Percentiles rank a stretch among this genome's conserved stretches.
Conservation (phyloP, 2,797 vertebrate species). For the Anguilla pacifica region DNA sequence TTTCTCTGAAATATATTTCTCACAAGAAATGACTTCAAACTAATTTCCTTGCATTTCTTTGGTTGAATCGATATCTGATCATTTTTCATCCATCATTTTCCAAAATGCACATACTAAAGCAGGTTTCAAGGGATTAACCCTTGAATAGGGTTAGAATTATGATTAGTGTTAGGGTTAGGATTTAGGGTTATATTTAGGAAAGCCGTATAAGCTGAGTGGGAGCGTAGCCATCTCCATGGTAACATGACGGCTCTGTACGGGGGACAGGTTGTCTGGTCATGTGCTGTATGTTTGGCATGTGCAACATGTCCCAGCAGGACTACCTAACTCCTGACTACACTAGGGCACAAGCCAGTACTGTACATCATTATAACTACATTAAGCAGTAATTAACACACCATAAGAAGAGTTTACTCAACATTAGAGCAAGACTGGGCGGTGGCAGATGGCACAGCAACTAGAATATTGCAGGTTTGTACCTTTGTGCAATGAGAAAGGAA, state of each 20-base stretch:
- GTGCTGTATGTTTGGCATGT: conserved; percentile 19
- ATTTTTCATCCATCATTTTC: too few species aligned
- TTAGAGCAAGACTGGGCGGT: background rate
- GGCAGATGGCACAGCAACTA: background rate
- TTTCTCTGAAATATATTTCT: background rate
- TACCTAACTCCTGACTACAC: background rate
- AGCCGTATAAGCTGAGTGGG: background rate
- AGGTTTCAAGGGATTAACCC: too few species aligned
- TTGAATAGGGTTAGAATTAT: too few species aligned
- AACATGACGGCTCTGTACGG: background rate
- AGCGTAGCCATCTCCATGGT: background rate
- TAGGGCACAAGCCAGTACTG: background rate
- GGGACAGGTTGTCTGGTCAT: background rate
- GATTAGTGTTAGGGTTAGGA: too few species aligned
- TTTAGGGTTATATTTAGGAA: too few species aligned
- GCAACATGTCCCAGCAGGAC: conserved; percentile 11
- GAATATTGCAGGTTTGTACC: background rate
- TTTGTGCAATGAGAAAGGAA: background rate
- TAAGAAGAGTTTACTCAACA: background rate
- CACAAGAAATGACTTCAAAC: background rate
- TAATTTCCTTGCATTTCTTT: background rate
- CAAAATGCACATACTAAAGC: too few species aligned
- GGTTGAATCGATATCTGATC: background rate
- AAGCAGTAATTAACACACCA: background rate
- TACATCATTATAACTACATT: background rate